Evolutionary conservation across 2,888 invertebrate genomes (phyloP).

Genomic region (Ramazzottius varieornatus): DNA sequence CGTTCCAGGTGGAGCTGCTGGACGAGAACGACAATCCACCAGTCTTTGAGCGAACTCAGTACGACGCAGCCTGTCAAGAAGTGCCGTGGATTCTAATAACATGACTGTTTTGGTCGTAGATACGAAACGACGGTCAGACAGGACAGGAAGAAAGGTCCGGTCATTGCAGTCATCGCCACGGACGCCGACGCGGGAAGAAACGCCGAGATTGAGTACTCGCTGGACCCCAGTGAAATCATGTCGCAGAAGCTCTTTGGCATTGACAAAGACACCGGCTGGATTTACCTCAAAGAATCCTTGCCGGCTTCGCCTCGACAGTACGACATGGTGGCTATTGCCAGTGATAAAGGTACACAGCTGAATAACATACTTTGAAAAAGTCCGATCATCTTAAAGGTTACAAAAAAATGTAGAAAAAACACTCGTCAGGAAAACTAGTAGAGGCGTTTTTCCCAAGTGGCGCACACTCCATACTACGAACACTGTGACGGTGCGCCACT

Average conservation of each 20-base stretch:
- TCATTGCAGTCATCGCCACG: conserved; percentile 46
- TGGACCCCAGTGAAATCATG: conserved; percentile 48
- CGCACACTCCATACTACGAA: no score
- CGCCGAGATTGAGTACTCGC: conserved; percentile 72
- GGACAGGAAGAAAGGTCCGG: background rate
- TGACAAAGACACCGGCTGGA: conserved; percentile 2
- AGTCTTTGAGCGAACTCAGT: conserved; percentile 17
- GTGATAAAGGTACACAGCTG: background rate
- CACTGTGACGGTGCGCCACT: no score
- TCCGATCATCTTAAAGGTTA: no score
- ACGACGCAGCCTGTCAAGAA: no score
- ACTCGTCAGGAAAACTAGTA: no score
- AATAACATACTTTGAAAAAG: no score
- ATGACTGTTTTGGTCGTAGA: no score
- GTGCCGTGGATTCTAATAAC: no score
- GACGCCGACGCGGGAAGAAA: conserved; percentile 81
- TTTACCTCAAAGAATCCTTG: background rate
- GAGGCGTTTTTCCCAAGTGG: no score
- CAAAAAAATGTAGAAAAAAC: no score
- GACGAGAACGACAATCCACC: conserved; percentile 99
- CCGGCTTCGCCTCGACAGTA: conserved; percentile 1
- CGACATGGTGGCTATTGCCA: background rate
- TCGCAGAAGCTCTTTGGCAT: background rate
- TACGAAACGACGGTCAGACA: background rate
- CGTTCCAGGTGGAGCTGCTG: conserved; percentile 86